phyloP scores from a whole-genome alignment of 2,113 vertebrate genomes.

The Haemorhous mexicanus region DNA sequence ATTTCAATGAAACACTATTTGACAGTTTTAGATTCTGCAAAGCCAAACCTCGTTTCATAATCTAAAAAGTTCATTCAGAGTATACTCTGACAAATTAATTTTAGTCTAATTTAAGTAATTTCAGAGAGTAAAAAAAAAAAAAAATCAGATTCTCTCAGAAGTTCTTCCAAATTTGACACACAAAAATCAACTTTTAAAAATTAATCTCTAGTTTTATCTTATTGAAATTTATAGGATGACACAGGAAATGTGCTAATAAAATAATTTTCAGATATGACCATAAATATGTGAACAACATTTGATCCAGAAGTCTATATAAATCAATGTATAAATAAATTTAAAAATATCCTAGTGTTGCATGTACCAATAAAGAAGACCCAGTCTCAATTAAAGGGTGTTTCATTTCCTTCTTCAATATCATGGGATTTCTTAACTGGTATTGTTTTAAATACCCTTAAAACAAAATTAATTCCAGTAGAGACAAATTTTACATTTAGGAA shows the following conservation, averaged over 20 bases:
- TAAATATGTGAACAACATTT: not conserved
- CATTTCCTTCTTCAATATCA: not conserved
- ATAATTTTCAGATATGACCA: not conserved
- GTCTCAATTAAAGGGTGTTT: not conserved
- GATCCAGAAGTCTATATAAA: not conserved
- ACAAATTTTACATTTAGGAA: not conserved
- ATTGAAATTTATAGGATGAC: not conserved
- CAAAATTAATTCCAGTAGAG: not conserved
- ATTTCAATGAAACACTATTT: not conserved
- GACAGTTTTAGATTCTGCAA: not conserved
- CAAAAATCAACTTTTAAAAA: not conserved
- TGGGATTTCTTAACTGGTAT: not conserved
- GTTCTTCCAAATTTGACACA: not conserved
- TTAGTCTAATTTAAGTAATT: not conserved
- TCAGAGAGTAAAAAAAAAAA: not conserved
- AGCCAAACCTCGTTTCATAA: not conserved
- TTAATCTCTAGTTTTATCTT: not conserved
- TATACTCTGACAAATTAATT: not conserved
- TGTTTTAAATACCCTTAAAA: not conserved
- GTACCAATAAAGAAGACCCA: not conserved
- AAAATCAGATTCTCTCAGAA: not conserved
- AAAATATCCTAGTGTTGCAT: not conserved
- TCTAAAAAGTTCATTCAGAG: not conserved
- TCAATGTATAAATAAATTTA: not conserved
- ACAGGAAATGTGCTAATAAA: not conserved